phyloP scores from a whole-genome alignment of 2,797 vertebrate genomes.

The Margarornis squamiger region DNA sequence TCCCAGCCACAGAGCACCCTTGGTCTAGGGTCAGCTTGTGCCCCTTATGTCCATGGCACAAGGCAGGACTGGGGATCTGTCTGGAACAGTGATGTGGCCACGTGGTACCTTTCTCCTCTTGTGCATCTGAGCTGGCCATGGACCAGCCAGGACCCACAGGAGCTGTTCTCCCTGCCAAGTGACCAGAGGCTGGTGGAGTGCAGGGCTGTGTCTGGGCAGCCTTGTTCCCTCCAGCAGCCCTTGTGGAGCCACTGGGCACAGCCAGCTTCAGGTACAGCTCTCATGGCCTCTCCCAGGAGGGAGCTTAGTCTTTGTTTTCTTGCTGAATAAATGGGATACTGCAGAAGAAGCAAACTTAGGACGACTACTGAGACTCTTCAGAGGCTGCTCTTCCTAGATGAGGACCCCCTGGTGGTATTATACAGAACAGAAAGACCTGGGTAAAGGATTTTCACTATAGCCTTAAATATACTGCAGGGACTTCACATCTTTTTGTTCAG shows the following conservation, averaged over 20 bases:
- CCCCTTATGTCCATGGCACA: fast-evolving
- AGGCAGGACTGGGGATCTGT: fast-evolving
- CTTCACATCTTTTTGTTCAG: neutral
- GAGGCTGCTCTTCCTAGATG: neutral
- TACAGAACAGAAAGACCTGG: neutral
- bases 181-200: neutral
- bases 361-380: neutral
- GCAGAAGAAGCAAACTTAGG: neutral
- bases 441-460: neutral
- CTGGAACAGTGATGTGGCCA: fast-evolving
- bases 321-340: neutral
- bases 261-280: neutral
- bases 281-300: fast-evolving
- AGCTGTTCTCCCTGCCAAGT: neutral
- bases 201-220: neutral
- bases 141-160: neutral
- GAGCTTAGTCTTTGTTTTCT: neutral
- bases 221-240: neutral
- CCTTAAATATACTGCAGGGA: neutral
- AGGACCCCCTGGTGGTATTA: neutral
- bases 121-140: neutral
- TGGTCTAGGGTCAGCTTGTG: neutral
- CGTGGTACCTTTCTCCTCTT: fast-evolving
- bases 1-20: neutral
- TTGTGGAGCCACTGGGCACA: neutral